phyloP scores from a whole-genome alignment of 2,888 invertebrate genomes.

The Venusia cambrica region DNA sequence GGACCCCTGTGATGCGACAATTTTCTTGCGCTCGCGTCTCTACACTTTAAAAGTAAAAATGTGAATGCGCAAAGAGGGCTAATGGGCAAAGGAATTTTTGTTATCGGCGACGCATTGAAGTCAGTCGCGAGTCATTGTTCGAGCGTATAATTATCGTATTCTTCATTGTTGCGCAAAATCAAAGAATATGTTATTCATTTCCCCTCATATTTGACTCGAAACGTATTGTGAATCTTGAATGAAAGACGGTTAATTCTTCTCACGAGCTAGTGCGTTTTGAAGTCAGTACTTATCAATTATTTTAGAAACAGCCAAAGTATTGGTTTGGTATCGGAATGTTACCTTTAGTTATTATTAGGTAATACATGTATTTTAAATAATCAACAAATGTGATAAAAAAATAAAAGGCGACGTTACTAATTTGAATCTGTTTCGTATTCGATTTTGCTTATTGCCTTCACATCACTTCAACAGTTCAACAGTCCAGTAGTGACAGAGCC shows the following conservation, averaged over 20 bases:
- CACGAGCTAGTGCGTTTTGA: constrained; percentile 58
- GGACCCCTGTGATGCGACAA: constrained; percentile 71
- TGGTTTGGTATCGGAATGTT: too few relatives aligned
- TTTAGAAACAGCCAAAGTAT: constrained; percentile 11
- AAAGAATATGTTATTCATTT: constrained; percentile 75
- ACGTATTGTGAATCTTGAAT: constrained; percentile 64
- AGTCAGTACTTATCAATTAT: too few relatives aligned
- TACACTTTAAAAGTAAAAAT: constrained; percentile 37
- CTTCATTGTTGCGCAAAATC: constrained; percentile 71
- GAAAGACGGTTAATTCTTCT: constrained; percentile 78
- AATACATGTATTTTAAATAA: too few relatives aligned
- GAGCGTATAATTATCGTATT: constrained; percentile 72
- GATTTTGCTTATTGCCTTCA: too few relatives aligned
- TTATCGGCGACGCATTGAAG: constrained; percentile 66
- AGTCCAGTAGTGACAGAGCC: too few relatives aligned
- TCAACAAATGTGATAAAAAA: too few relatives aligned
- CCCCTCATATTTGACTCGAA: constrained; percentile 74
- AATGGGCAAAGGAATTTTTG: constrained; percentile 57
- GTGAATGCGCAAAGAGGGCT: constrained; percentile 57
- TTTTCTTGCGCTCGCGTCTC: constrained; percentile 71
- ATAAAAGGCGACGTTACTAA: too few relatives aligned
- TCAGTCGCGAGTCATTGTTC: constrained; percentile 73
- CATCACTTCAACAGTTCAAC: too few relatives aligned
- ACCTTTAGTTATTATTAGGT: too few relatives aligned
- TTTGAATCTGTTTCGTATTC: too few relatives aligned